Evolutionary conservation across 2,888 invertebrate species (phyloP), one percentile per base, ranked within the genome.

Genomic region (Atherix ibis): DNA sequence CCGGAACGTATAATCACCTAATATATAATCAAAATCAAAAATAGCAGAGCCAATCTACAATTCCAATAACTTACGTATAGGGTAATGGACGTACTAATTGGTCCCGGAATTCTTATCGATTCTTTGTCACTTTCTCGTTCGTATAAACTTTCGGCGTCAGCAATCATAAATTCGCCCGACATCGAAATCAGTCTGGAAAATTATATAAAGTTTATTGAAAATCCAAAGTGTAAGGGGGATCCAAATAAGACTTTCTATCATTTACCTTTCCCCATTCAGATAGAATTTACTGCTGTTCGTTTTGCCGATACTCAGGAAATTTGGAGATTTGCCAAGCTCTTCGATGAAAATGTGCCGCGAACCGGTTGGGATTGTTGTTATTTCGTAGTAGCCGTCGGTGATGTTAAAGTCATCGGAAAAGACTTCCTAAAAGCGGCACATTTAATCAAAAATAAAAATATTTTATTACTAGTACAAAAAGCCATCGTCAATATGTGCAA

Each of bases 101-200:
- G 88, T 46, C 87, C 88, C 32, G 77, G 75, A 47, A 88, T 82
- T 46, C 70, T 67, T 17, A 89, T 71, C 54, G 75, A 77, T 56
- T 89, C 89, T 64, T 74, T 73, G 49, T 84, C 77, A 48, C 76
- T 69, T 46, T 74, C 73, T 44, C 84, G 66, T 57, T 76, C 75
- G 62, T 89, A 89, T 40, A 83, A 68, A 31, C 84, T 74, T 43
- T 76, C 73, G 3, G 82, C 70, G 32, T 82, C 83, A 12, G 81
- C 85, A 34, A 84, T 77, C 43, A 73, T 69, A 56, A 87, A 87
- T 60, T 87, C 87, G 8, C 81, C 81, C 31, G 81, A 77, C 63
- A 74, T 54, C 14, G 73, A 71, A 44, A 76, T 71, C 45, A 72
- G 69, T 46, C 80, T 80, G 54, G 27, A 54, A 56, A 43, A 15